Evolutionary conservation across 1,140 invertebrate species (phyloP), one percentile per base, ranked within the genome.

Genomic region (Lasaia peninsularis): DNA sequence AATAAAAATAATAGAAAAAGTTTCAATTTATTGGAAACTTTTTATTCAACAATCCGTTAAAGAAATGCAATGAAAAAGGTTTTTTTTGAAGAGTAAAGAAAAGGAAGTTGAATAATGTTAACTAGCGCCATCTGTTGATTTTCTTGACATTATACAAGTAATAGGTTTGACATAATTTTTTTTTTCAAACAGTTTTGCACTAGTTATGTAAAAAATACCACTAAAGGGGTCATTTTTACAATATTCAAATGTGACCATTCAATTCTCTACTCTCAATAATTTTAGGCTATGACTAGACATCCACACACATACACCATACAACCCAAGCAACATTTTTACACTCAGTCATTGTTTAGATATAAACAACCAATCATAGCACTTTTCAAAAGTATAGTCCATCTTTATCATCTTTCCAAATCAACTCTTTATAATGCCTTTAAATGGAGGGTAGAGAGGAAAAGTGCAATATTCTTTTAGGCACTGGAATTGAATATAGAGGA

Each of bases 201-300:
- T n/a, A n/a, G n/a, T n/a, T n/a, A n/a, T n/a, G n/a, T n/a, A n/a
- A n/a, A n/a, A n/a, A n/a, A n/a, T 34, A n/a, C 2, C 32, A 34
- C 10, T 34, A n/a, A 33, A 33, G 0, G n/a, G 32, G 3, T 3
- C 33, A n/a, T n/a, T 34, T n/a, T 0, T 34, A 34, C 11, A n/a
- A 4, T n/a, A 34, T 34, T n/a, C 33, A n/a, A 11, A 11, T 34
- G 51, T 52, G n/a, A 33, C 28, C 28, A 31, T 8, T 10, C 50
- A 20, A 34, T 34, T 53, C 18, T 37, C 35, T 37, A 37, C 35
- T 37, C 34, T 37, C 18, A 11, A 35, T 35, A 54, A 12, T 31
- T 50, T 35, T 21, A 56, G 54, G 52, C 61, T 78, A 60, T 80
- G 80, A 83, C 80, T 83, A 83, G 80, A 79, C 78, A 76, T 63